Evolutionary conservation across 35 echinoderm and acorn worm species (phyloP).

Genomic region (Lytechinus variegatus): DNA sequence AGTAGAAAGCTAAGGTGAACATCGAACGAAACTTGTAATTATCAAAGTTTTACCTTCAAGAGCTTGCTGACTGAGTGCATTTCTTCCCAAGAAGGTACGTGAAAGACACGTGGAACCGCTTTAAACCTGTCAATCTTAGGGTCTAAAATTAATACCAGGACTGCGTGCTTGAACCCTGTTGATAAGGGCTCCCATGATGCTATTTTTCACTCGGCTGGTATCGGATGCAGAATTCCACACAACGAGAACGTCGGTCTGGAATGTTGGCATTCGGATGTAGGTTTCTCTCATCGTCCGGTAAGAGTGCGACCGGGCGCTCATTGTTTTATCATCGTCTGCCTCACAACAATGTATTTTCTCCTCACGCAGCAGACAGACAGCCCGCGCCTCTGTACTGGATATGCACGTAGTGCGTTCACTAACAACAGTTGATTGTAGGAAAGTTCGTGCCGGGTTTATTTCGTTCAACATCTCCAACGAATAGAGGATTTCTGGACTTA

Average conservation of each 20-base stretch:
- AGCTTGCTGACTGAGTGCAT: not conserved
- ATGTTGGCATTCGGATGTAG: not conserved
- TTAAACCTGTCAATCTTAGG: conserved; percentile 6
- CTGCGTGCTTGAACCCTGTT: not conserved
- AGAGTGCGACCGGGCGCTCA: not conserved
- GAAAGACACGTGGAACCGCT: conserved; percentile 11
- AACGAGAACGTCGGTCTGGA: not conserved
- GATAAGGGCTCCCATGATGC: not conserved
- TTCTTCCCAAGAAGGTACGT: not conserved
- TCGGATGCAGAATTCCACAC: not conserved
- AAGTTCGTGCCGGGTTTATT: not conserved
- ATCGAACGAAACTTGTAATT: no score
- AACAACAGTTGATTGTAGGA: not conserved
- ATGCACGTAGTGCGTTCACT: no score
- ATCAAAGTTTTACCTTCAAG: no score
- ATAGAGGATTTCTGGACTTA: not conserved
- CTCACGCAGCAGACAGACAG: not conserved
- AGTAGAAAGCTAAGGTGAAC: no score
- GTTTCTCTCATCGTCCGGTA: not conserved
- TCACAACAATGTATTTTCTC: not conserved
- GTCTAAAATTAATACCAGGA: not conserved
- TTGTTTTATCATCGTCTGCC: conserved; percentile 27
- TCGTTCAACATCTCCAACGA: not conserved
- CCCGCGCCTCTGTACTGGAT: not conserved
- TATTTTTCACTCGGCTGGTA: not conserved